A percentile compares a stretch with the other conserved stretches of the same genome.
phyloP scores from a whole-genome alignment of 1,140 invertebrate species.

The Octopus sinensis region DNA sequence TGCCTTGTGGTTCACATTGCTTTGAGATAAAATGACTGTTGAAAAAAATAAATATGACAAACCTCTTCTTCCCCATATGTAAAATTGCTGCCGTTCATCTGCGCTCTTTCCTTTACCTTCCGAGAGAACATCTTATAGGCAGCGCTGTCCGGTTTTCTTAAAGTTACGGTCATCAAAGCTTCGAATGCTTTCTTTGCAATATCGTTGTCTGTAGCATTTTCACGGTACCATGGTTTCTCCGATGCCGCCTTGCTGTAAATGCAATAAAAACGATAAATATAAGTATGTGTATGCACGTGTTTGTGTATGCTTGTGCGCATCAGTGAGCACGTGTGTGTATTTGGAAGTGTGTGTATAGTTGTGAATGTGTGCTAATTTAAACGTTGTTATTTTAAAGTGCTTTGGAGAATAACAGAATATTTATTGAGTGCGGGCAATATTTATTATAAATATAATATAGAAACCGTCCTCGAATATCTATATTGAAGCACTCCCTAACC shows the following conservation, averaged over 20 bases:
- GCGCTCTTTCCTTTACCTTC: conserved; percentile 62
- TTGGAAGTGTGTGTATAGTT: not conserved
- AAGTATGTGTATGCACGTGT: not conserved
- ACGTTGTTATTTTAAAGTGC: too few species aligned
- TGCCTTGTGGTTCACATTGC: too few species aligned
- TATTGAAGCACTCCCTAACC: too few species aligned
- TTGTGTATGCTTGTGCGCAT: not conserved
- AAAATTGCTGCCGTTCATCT: conserved; percentile 68
- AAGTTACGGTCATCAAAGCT: conserved; percentile 22
- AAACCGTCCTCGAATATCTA: too few species aligned
- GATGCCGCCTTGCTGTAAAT: conserved; percentile 45
- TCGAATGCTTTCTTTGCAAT: conserved; percentile 19
- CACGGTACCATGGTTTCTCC: conserved; percentile 74
- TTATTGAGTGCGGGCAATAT: too few species aligned
- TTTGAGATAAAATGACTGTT: too few species aligned
- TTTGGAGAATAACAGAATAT: too few species aligned
- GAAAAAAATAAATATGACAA: not conserved
- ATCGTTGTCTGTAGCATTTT: conserved; percentile 65
- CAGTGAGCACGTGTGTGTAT: not conserved
- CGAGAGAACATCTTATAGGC: conserved; percentile 15
- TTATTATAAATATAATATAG: too few species aligned
- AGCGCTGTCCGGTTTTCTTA: conserved; percentile 17
- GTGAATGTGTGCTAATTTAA: too few species aligned
- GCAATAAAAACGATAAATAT: not conserved
- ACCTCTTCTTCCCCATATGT: conserved; percentile 45